phyloP scores from a whole-genome alignment of 2,797 vertebrate genomes.

The Microchirus variegatus region DNA sequence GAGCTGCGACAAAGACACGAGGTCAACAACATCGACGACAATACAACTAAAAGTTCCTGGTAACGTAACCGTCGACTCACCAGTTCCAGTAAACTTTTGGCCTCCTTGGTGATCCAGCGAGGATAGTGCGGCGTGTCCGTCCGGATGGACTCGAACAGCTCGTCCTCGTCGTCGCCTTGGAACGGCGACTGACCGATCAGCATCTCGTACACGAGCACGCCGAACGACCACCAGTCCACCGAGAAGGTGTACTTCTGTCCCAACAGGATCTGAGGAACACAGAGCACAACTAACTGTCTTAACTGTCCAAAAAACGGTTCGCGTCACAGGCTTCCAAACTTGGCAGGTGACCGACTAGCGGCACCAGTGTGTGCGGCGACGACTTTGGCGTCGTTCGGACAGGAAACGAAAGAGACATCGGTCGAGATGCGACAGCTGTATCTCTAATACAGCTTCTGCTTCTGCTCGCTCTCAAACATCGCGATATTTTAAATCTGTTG shows the following conservation, averaged over 20 bases:
- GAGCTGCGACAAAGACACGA: constrained; percentile 78
- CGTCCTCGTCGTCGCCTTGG: constrained; percentile 96
- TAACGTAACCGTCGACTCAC: constrained; percentile 45
- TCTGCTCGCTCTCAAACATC: too few relatives aligned
- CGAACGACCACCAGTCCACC: constrained; percentile 99
- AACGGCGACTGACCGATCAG: constrained; percentile 98
- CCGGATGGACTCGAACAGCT: constrained; percentile 95
- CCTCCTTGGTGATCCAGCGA: constrained; percentile 94
- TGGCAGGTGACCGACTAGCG: too few relatives aligned
- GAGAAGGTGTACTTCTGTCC: constrained; percentile 95
- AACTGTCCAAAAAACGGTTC: too few relatives aligned
- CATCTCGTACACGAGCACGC: constrained; percentile 98
- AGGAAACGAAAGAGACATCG: too few relatives aligned
- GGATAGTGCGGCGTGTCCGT: constrained; percentile 92
- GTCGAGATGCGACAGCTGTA: too few relatives aligned
- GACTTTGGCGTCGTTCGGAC: too few relatives aligned
- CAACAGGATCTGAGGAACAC: constrained; percentile 87
- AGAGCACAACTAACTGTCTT: too few relatives aligned
- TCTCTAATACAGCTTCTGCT: too few relatives aligned
- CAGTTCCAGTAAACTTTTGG: constrained; percentile 92
- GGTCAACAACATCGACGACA: not conserved
- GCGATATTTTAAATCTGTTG: too few relatives aligned
- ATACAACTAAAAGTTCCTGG: not conserved
- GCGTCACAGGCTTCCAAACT: too few relatives aligned
- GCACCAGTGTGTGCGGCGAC: too few relatives aligned